phyloP scores from a whole-genome alignment of 1,140 invertebrate species.

The Panonychus citri region DNA sequence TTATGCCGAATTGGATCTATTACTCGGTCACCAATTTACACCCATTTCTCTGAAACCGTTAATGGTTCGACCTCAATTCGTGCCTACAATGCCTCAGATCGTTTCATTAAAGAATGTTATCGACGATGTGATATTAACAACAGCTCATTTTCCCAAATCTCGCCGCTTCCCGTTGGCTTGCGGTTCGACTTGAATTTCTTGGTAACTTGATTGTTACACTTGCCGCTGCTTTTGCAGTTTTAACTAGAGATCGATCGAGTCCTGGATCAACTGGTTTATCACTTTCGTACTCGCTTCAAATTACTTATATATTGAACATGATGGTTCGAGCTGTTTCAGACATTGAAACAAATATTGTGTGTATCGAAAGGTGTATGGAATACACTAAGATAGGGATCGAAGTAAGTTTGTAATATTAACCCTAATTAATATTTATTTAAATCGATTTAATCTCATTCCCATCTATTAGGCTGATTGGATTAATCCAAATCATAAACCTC shows the following conservation, averaged over 20 bases:
- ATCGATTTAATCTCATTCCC: background rate
- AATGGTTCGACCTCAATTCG: slow-evolving; percentile 30
- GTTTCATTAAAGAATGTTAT: slow-evolving; percentile 45
- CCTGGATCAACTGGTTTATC: slow-evolving; percentile 64
- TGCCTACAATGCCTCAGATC: slow-evolving; percentile 26
- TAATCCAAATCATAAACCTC: background rate
- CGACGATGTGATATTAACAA: slow-evolving; percentile 49
- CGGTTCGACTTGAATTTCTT: slow-evolving; percentile 22
- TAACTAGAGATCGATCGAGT: slow-evolving; percentile 38
- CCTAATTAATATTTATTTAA: background rate
- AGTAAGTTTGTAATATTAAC: slow-evolving; percentile 14
- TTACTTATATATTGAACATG: slow-evolving; percentile 34
- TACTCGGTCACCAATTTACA: slow-evolving; percentile 29
- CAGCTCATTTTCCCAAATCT: slow-evolving; percentile 22
- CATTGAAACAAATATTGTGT: slow-evolving; percentile 38
- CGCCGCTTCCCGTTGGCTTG: slow-evolving; percentile 20
- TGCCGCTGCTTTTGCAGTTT: slow-evolving; percentile 61
- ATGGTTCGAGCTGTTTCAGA: slow-evolving; percentile 34
- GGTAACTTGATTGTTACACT: slow-evolving; percentile 22
- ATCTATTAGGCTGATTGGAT: slow-evolving; percentile 18
- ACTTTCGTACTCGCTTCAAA: slow-evolving; percentile 63
- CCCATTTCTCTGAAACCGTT: slow-evolving; percentile 31
- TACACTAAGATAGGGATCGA: slow-evolving; percentile 39
- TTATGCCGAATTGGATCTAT: slow-evolving; percentile 30
- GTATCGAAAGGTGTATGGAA: slow-evolving; percentile 36